Base-by-base conservation (phyloP, 2,113 vertebrate genomes). In the Cinclus cinclus region DNA sequence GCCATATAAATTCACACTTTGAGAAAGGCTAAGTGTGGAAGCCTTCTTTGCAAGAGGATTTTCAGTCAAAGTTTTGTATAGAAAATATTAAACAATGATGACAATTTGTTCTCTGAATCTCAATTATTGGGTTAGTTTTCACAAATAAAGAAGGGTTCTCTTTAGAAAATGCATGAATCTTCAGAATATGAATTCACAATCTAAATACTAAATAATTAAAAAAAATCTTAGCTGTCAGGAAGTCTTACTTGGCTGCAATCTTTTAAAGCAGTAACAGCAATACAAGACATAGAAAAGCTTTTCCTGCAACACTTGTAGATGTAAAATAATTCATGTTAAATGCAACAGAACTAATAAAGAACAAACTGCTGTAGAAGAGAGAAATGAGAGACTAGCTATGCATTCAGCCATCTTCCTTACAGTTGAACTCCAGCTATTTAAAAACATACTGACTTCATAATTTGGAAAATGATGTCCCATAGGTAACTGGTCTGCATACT, bases 1-100 rank as follows among this genome's bases (percentile, higher is more conserved):
- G 88, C 86, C 73, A 17, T 95, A 96, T 59, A 93, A 94, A 93
- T 76, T 94, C 90, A 95, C 77, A 68, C 85, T 88, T 74, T 44
- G 55, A 86, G 85, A 88, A 96, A 96, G 92, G 83, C 79, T 58
- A 59, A 60, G 86, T 87, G 93, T 78, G 90, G 92, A 83, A 90
- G 41, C 56, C 81, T 87, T 69, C 93, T 87, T 90, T 81, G 85
- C 80, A 87, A 90, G 94, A 90, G 73, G 65, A 80, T 88, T 84
- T 94, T 93, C 88, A 94, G 71, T 88, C 76, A 71, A 41, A 69
- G 90, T 75, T 92, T 88, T 78, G n/a, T 89, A 62, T 82, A 88
- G 92, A 92, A 96, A 95, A 80, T 68, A 92, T 33, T 81, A 70
- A 94, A 71, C 74, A 30, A 70, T 0, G 7, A 89, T 24, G 90